phyloP scores from a whole-genome alignment of 2,888 invertebrate species.

The Heliconius sara region DNA sequence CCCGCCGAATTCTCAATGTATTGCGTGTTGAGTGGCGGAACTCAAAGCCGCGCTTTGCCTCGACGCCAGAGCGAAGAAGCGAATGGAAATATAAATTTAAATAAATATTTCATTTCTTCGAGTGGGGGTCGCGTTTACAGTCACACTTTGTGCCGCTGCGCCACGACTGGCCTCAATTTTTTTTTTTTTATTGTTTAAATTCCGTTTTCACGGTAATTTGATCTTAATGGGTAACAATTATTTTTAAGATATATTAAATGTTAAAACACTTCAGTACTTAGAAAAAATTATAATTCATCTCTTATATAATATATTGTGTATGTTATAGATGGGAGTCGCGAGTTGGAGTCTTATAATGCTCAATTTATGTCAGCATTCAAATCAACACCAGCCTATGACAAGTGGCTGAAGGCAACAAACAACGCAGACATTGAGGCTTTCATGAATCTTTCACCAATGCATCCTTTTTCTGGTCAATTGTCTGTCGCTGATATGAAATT shows the following conservation, averaged over 20 bases:
- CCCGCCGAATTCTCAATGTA: too few relatives aligned
- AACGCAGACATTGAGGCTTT: conserved; percentile 86
- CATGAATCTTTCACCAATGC: conserved; percentile 89
- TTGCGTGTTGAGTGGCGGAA: too few relatives aligned
- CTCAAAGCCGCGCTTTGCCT: too few relatives aligned
- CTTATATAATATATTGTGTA: too few relatives aligned
- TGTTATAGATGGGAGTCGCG: conserved; percentile 87
- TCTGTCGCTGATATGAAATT: conserved; percentile 97
- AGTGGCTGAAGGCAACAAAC: conserved; percentile 88
- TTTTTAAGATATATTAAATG: neutral
- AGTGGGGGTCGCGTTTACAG: too few relatives aligned
- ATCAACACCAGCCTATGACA: conserved; percentile 93
- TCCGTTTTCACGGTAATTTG: neutral
- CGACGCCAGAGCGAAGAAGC: too few relatives aligned
- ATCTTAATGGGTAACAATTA: neutral
- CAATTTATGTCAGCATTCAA: conserved; percentile 93
- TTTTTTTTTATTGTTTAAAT: neutral
- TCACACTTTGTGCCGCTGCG: too few relatives aligned
- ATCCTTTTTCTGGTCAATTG: conserved; percentile 97
- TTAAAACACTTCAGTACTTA: neutral
- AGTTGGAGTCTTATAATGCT: conserved; percentile 94
- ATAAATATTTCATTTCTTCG: too few relatives aligned
- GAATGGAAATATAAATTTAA: too few relatives aligned
- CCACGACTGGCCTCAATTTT: too few relatives aligned
- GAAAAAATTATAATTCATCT: too few relatives aligned